Conservation (phyloP, 2,113 vertebrate species). For the Sander lucioperca region DNA sequence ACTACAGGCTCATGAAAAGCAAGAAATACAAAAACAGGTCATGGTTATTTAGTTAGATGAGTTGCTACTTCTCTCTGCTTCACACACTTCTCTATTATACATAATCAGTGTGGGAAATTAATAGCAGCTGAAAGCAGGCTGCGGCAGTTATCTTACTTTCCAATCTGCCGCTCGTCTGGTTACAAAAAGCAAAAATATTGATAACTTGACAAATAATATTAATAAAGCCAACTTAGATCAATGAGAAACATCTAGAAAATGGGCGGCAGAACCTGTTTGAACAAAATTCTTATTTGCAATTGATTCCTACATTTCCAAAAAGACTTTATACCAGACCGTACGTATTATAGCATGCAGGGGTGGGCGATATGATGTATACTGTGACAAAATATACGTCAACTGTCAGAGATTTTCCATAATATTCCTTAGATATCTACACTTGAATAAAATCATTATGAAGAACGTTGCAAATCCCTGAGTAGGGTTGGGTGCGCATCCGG, state of each 20-base stretch:
- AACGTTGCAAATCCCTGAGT: too few relatives aligned
- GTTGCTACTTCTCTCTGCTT: constrained; percentile 8
- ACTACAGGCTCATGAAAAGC: neutral
- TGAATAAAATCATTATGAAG: too few relatives aligned
- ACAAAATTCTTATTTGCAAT: neutral
- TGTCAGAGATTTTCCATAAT: too few relatives aligned
- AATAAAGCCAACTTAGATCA: neutral
- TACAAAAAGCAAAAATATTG: neutral
- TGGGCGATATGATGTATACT: neutral
- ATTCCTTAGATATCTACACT: too few relatives aligned
- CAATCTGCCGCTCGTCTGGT: neutral
- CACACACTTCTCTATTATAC: constrained; percentile 15
- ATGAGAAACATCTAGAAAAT: neutral
- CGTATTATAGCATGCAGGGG: too few relatives aligned
- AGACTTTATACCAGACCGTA: neutral
- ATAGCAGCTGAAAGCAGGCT: neutral
- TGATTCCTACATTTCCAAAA: neutral
- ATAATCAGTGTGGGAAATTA: constrained; percentile 66
- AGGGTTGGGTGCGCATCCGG: too few relatives aligned
- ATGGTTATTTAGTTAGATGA: constrained; percentile 60
- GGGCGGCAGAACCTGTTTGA: neutral
- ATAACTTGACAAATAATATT: neutral
- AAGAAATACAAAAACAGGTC: constrained; percentile 56
- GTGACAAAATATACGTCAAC: neutral
- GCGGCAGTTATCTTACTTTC: neutral